These are phyloP conservation scores for Arrhopalites spinosus DNA, from an alignment of 2,888 invertebrate species.

Conservation along the genomic window DNA sequence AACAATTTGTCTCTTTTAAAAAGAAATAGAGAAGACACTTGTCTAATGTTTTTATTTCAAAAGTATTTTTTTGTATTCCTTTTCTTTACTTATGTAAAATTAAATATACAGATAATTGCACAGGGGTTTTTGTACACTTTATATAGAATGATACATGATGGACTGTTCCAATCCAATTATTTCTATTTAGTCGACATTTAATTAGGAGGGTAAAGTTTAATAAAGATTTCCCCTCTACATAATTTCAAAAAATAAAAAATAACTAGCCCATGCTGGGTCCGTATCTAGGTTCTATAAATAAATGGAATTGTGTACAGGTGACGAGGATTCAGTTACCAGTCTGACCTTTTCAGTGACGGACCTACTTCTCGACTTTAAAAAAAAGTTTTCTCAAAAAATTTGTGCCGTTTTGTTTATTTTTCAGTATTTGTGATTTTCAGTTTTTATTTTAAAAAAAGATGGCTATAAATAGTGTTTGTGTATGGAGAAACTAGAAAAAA, in stretches of 20 bases:
- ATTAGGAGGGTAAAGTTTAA: not conserved
- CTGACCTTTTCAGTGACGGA: not conserved
- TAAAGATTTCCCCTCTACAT: not conserved
- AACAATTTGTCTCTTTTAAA: not conserved
- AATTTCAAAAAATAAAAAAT: not conserved
- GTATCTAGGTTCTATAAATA: constrained; percentile 23
- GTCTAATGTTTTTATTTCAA: too few species aligned
- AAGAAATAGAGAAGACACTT: too few species aligned
- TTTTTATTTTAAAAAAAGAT: not conserved
- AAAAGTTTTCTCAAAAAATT: not conserved
- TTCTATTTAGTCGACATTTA: constrained; percentile 4
- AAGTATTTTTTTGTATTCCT: too few species aligned
- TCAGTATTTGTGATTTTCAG: not conserved
- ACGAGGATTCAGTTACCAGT: not conserved
- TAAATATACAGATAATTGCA: not conserved
- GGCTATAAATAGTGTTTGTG: not conserved
- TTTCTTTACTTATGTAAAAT: not conserved
- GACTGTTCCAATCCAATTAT: constrained; percentile 31
- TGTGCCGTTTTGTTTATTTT: not conserved
- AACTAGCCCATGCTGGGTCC: not conserved
- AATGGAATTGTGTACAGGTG: not conserved
- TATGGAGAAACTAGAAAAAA: not conserved
- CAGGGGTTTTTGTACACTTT: not conserved
- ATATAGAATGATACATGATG: not conserved
- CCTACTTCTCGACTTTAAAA: not conserved